A percentile compares a stretch with the other conserved stretches of the same genome.
These are phyloP conservation scores for Xylocopa sonorina DNA, from an alignment of 1,140 invertebrate genomes.

Conservation along the genomic window DNA sequence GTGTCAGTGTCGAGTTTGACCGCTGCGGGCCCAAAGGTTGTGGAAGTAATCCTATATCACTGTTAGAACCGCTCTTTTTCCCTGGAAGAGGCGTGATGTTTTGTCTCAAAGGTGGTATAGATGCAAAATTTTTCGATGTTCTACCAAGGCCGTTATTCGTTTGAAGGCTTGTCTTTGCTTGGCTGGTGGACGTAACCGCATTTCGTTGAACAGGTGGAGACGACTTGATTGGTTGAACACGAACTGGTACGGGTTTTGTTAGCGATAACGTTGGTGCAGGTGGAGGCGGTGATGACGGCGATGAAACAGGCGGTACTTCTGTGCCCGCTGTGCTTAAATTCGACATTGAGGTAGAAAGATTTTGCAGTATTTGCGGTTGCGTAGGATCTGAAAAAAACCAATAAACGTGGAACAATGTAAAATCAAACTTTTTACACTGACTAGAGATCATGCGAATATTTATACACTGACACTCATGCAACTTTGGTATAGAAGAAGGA, in stretches of 20 bases:
- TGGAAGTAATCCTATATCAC: slow-evolving; percentile 46
- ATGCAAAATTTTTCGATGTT: slow-evolving; percentile 75
- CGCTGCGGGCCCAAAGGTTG: slow-evolving; percentile 78
- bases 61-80: slow-evolving; percentile 66
- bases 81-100: slow-evolving; percentile 76
- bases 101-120: slow-evolving; percentile 77
- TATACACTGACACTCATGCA: slow-evolving; percentile 12
- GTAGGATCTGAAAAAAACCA: slow-evolving; percentile 73
- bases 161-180: slow-evolving; percentile 79
- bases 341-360: slow-evolving; percentile 79
- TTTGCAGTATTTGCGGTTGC: slow-evolving; percentile 77
- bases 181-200: slow-evolving; percentile 77
- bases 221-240: slow-evolving; percentile 79
- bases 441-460: not conserved
- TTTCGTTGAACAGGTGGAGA: slow-evolving; percentile 77
- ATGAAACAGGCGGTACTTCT: slow-evolving; percentile 69
- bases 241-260: slow-evolving; percentile 76
- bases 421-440: not conserved
- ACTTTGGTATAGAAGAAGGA: not conserved
- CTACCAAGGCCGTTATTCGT: slow-evolving; percentile 73
- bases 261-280: slow-evolving; percentile 69
- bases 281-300: slow-evolving; percentile 66
- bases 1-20: slow-evolving; percentile 78
- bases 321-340: slow-evolving; percentile 69
- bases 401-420: not conserved